Evolutionary conservation across 1,140 invertebrate genomes (phyloP).

Genomic region (Eueides isabella): DNA sequence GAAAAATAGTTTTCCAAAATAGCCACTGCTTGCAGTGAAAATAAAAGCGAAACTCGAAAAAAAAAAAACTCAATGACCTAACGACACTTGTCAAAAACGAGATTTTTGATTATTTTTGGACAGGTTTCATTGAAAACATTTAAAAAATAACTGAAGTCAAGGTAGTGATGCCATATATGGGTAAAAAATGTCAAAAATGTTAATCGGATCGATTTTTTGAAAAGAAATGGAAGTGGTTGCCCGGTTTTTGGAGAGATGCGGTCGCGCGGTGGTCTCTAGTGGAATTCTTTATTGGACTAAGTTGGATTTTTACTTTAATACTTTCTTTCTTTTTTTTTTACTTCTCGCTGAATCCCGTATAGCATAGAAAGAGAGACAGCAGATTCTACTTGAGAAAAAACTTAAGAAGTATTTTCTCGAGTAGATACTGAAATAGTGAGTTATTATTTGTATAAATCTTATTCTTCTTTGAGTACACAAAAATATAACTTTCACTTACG

Average conservation of each 20-base stretch:
- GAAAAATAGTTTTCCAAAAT: not conserved
- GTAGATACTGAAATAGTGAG: too few relatives aligned
- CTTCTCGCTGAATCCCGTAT: not conserved
- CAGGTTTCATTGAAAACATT: constrained; percentile 11
- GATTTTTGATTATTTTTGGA: not conserved
- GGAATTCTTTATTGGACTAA: not conserved
- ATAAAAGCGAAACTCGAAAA: not conserved
- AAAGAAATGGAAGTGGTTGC: not conserved
- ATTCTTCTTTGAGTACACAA: too few relatives aligned
- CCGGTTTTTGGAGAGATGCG: not conserved
- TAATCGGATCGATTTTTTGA: not conserved
- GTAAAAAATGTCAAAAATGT: not conserved
- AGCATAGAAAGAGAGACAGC: not conserved
- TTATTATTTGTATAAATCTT: too few relatives aligned
- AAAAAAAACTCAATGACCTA: not conserved
- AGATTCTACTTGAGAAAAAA: too few relatives aligned
- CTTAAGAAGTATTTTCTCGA: too few relatives aligned
- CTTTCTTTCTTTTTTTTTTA: not conserved
- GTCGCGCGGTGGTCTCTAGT: not conserved
- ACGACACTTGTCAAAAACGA: constrained; percentile 5
- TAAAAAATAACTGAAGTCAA: constrained; percentile 4
- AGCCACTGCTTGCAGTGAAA: not conserved
- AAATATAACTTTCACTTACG: too few relatives aligned
- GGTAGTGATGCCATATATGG: constrained; percentile 1
- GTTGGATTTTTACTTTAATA: too few relatives aligned